Evolutionary conservation across 2,113 vertebrate species (phyloP).

Genomic region (Galbula dea): DNA sequence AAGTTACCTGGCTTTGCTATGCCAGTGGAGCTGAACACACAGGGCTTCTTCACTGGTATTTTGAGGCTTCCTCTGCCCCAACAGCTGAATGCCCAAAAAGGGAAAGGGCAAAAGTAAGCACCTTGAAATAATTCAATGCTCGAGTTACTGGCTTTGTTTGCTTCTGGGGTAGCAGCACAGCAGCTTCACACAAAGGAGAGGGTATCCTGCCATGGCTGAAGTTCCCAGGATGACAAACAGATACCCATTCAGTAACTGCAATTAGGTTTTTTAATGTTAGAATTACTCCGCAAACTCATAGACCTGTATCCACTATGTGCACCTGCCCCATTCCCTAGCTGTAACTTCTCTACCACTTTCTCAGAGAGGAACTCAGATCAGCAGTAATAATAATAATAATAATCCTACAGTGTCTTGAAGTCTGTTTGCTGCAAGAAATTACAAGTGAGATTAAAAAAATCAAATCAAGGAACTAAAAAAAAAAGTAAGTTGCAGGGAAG

Average conservation of each 20-base stretch:
- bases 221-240: not conserved
- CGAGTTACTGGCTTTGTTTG: not conserved
- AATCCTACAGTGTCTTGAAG: not conserved
- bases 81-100: not conserved
- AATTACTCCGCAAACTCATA: not conserved
- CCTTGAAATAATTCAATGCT: not conserved
- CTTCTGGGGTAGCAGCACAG: not conserved
- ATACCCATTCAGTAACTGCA: not conserved
- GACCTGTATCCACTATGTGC: accelerated
- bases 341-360: not conserved
- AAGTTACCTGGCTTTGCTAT: not conserved
- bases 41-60: not conserved
- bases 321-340: not conserved
- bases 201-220: not conserved
- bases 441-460: not conserved
- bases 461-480: not conserved
- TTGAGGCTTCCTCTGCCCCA: not conserved
- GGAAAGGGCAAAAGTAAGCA: not conserved
- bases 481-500: not conserved
- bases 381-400: not conserved
- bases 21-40: not conserved
- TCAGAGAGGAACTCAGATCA: not conserved
- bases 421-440: not conserved
- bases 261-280: not conserved
- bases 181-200: not conserved